Evolutionary conservation across 2,113 vertebrate species (phyloP), one percentile per base, ranked within the genome.

Genomic region (Hyla sarda): DNA sequence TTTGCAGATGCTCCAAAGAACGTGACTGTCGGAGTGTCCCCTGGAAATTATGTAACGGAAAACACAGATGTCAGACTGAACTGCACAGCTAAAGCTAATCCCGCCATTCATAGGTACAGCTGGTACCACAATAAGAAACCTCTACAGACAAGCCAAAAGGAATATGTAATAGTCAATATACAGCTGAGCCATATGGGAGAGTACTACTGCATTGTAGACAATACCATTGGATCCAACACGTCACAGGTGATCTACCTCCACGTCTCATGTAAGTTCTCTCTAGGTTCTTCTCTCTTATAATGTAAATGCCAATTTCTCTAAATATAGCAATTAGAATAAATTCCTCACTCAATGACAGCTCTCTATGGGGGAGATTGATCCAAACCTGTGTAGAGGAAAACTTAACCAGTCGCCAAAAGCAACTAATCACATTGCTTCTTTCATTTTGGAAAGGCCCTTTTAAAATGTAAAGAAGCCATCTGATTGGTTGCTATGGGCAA

Each of bases 1-100:
- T 73, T 82, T 48, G 17, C 54, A 86, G 85, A 86, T 62, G 67
- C 78, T 28, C 85, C 85, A 5, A 28, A 41, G 19, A 73, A 82
- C 58, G 52, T 86, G 25, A 34, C 13, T 3, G 0, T 86, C 34
- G 23, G 2, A 6, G 19, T 60, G 13, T 17, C 25, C 1, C 85
- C 85, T 5, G 79, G 77, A 23, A 16, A 60, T 13, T 25, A 0
- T 45, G 69, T 82, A 13, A 82, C 52, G 2, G 67, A 86, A 74
- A 3, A 82, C 78, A 73, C 41, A 12, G 7, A 58, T 5, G 69
- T 86, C 11, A 25, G 23, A 9, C 1, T 86, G 52, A 82, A 1
- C 14, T 86, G 85, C 21, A 62, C n/a, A 7, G 50, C 50, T 4
- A 58, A 37, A 16, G 37, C 52, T 13, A 50, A 74, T 17, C 67